phyloP scores from a whole-genome alignment of 2,797 vertebrate species.

The Sternarchorhynchus goeldii region DNA sequence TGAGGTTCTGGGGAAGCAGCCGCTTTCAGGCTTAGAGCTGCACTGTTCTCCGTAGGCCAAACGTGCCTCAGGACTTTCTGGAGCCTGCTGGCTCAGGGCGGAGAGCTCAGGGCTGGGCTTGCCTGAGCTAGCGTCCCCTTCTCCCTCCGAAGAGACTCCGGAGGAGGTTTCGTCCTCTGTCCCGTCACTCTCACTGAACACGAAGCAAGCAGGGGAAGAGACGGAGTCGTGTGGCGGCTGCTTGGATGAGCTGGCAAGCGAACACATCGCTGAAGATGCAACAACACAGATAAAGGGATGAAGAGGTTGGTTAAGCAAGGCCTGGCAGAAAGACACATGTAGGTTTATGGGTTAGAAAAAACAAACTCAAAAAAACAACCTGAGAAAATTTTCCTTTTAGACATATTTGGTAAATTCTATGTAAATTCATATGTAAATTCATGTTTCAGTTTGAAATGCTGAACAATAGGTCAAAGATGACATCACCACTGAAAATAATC shows the following conservation, averaged over 20 bases:
- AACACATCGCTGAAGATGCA: conserved; percentile 66
- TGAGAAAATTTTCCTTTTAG: neutral
- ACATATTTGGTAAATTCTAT: neutral
- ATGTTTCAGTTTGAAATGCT: neutral
- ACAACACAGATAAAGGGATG: neutral
- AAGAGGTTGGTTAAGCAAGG: neutral
- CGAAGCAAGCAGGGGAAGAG: conserved; percentile 63
- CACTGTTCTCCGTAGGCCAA: conserved; percentile 36
- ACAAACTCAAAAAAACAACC: too few relatives aligned
- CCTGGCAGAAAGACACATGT: neutral
- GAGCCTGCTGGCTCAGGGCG: conserved; percentile 24
- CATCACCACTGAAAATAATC: neutral
- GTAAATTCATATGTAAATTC: neutral
- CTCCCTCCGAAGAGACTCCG: conserved; percentile 67
- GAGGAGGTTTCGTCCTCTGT: conserved; percentile 69
- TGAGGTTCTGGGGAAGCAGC: conserved; percentile 10
- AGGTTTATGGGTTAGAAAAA: neutral
- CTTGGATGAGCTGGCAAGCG: conserved; percentile 66
- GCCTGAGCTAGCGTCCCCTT: conserved; percentile 55
- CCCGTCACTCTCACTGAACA: conserved; percentile 71
- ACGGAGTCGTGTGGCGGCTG: conserved; percentile 70
- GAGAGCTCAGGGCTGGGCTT: conserved; percentile 24
- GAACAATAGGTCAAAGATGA: conserved; percentile 10
- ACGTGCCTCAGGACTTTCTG: conserved; percentile 39
- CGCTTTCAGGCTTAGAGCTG: neutral